Evolutionary conservation across 2,888 invertebrate species (phyloP), one percentile per base, ranked within the genome.

Genomic region (Andrena fulva): DNA sequence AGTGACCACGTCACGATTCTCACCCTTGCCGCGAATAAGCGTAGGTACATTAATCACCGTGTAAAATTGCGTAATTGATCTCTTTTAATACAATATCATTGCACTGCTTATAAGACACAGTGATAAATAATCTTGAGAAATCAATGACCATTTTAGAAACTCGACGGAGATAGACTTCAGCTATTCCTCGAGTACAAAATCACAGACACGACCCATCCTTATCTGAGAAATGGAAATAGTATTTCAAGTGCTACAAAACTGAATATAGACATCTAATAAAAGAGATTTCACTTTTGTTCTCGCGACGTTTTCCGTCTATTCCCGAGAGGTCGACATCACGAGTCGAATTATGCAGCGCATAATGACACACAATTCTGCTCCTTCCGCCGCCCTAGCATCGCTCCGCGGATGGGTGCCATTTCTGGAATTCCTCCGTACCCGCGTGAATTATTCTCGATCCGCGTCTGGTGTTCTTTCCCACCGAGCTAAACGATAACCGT

Each of bases 401-500:
- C 42, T 20, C 42, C 59, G 1, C 24, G 2, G 20, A 24, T 50
- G n/a, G 16, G 20, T 27, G 35, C 10, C 62, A 66, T 80, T 69
- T 74, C 70, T 33, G 29, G 63, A 63, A 70, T 50, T 27, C 16
- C 3, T 20, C 8, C n/a, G n/a, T 12, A 4, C 24, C 1, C 12
- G 42, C 20, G 52, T 60, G 54, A 73, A 79, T 79, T 79, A 68
- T 69, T 73, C 56, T 59, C 63, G 52, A 73, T 52, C 64, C 35
- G 59, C 35, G 59, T 56, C 60, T 42, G 73, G 63, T 56, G 81
- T 71, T 67, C 42, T 42, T 80, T 75, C 67, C 70, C 62, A 33
- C 7, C 50, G 31, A 20, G 33, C n/a, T 12, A 63, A 50, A 42
- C 71, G 82, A 82, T 76, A 80, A 68, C 59, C 80, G 80, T 80